These are phyloP conservation scores for Luperina testacea DNA, from an alignment of 2,888 invertebrate genomes.

Conservation along the genomic window DNA sequence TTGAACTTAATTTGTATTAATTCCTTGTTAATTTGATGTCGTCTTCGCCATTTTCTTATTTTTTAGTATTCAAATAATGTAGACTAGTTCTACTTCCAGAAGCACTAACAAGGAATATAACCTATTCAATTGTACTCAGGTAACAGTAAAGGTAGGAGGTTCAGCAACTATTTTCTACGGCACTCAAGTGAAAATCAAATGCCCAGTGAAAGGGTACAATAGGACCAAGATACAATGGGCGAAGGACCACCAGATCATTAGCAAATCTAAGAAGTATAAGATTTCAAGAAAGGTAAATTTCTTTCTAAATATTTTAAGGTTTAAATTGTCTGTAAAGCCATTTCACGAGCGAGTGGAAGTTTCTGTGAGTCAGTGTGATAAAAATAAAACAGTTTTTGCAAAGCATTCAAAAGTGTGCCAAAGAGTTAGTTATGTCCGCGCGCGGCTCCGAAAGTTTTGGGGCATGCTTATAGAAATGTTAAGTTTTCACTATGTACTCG, in stretches of 20 bases:
- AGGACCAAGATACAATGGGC: conserved; percentile 96
- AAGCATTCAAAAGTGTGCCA: conserved; percentile 28
- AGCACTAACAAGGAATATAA: background rate
- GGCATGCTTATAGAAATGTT: background rate
- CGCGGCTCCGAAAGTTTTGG: background rate
- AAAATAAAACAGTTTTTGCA: conserved; percentile 25
- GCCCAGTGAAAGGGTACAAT: conserved; percentile 96
- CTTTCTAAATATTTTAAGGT: conserved; percentile 3
- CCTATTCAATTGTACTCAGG: conserved; percentile 73
- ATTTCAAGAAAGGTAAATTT: conserved; percentile 93
- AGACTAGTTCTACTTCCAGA: background rate
- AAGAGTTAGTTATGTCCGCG: conserved; percentile 15
- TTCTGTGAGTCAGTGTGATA: conserved; percentile 15
- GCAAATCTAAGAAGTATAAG: conserved; percentile 95
- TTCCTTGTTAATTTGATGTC: background rate
- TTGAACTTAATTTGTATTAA: background rate
- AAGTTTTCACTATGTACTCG: background rate
- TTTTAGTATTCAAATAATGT: background rate
- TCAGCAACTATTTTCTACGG: conserved; percentile 97
- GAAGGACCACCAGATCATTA: conserved; percentile 94
- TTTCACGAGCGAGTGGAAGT: conserved; percentile 24
- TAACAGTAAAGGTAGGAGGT: conserved; percentile 96
- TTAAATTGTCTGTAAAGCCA: conserved; percentile 9
- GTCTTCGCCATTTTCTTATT: background rate
- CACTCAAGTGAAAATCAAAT: conserved; percentile 97